phyloP scores from a whole-genome alignment of 2,113 vertebrate genomes.

The Lagopus leucura region DNA sequence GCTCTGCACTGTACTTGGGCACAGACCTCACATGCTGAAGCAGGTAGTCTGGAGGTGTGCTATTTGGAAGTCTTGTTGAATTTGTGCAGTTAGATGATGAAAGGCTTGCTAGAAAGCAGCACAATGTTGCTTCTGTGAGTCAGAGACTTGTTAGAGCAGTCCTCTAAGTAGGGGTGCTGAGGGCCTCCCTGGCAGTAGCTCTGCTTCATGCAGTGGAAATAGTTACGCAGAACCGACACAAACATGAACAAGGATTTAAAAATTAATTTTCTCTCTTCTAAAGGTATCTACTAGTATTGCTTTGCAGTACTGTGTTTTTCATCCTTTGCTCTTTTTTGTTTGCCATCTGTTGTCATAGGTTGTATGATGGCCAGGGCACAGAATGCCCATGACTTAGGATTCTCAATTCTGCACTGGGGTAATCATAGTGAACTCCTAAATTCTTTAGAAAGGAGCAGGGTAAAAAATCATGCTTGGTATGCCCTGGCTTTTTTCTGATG shows the following conservation, averaged over 20 bases:
- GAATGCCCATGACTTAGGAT: background rate
- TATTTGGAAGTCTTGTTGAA: background rate
- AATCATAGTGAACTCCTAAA: background rate
- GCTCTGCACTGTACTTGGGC: background rate
- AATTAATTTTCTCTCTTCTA: background rate
- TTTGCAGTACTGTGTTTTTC: background rate
- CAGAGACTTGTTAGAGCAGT: rapidly evolving
- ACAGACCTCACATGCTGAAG: rapidly evolving
- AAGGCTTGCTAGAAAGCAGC: background rate
- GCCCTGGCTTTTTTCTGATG: background rate
- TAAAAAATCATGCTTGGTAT: background rate
- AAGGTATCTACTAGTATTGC: background rate
- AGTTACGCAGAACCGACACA: background rate
- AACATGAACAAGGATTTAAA: background rate
- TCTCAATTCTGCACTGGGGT: rapidly evolving
- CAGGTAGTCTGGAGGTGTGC: background rate
- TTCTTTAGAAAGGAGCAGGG: background rate
- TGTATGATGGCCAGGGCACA: background rate
- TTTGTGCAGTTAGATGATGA: background rate
- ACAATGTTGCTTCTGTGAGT: background rate
- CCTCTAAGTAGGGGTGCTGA: rapidly evolving
- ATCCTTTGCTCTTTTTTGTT: background rate
- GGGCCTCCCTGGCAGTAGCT: background rate
- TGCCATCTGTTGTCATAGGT: background rate
- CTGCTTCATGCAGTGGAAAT: background rate